Conservation (phyloP, 1,140 invertebrate genomes). For the Lucilia sericata region DNA sequence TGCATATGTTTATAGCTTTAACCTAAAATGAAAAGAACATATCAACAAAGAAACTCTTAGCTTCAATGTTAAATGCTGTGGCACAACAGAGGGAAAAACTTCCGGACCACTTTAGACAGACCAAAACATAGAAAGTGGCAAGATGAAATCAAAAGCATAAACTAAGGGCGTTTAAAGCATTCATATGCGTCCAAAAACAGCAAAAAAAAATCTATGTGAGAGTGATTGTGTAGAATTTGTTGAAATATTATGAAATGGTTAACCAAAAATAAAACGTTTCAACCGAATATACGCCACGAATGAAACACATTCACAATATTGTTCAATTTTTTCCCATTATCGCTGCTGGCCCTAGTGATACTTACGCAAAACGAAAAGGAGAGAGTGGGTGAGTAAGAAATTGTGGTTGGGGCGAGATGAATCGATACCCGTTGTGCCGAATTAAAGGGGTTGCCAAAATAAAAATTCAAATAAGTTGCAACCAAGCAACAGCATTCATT, state of each 20-base stretch:
- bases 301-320: conserved; percentile 23
- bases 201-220: not conserved
- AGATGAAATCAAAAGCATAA: conserved; percentile 33
- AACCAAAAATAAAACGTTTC: conserved; percentile 41
- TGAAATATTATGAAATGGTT: not conserved
- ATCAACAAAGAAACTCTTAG: not conserved
- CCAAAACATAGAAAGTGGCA: conserved; percentile 49
- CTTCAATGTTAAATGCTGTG: not conserved
- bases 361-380: not conserved
- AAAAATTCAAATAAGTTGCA: not conserved
- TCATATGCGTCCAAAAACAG: not conserved
- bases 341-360: not conserved
- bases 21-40: not conserved
- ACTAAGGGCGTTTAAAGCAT: conserved; percentile 34
- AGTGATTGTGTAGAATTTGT: not conserved
- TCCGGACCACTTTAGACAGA: conserved; percentile 49
- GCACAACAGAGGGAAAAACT: conserved; percentile 33
- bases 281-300: not conserved
- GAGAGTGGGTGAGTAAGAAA: not conserved
- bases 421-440: not conserved
- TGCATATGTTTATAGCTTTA: conserved; percentile 66
- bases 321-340: not conserved
- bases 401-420: not conserved
- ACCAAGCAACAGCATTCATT: conserved; percentile 13
- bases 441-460: conserved; percentile 16